Evolutionary conservation across 2,113 vertebrate species (phyloP), one percentile per base, ranked within the genome.

Genomic region (Upupa epops): DNA sequence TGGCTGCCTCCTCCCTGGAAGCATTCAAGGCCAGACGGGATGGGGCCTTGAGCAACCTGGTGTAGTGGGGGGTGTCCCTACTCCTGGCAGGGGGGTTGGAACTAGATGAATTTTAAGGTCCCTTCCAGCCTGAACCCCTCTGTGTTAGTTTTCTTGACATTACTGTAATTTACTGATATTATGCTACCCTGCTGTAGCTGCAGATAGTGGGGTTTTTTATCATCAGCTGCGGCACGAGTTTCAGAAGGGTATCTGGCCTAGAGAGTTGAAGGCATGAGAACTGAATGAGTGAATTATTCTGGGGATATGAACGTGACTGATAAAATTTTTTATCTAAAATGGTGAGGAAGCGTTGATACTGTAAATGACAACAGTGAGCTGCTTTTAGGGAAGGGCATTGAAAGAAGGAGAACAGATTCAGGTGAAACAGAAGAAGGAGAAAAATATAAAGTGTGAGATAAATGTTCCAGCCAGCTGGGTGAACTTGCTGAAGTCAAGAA

Each of bases 401-500:
- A 55, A 77, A 15, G 61, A 45, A 52, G 7, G 19, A 31, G 77
- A 31, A 15, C 19, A 40, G n/a, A 51, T 58, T 76, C 11, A 31
- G 18, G 22, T 59, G 15, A 20, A 83, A 61, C 29, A 58, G 37
- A 1, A 2, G 32, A 88, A 78, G 18, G 42, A 64, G 45, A 75
- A 60, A 54, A 71, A 26, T 37, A 5, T 1, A 60, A 52, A n/a
- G 8, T 37, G 18, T 0, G 0, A 32, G 20, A 58, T 75, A n/a
- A 0, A 5, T 0, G 0, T 54, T 83, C 18, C 17, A 16, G 34
- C 13, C 25, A 32, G 21, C 7, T 76, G 52, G 9, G 11, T 78
- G 84, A 63, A 26, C 13, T 4, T 20, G 14, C 40, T 31, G 26
- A 31, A 71, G n/a, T 68, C 26, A 55, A 58, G 89, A 90, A 75